These are phyloP conservation scores for Petrolisthes manimaculis DNA, from an alignment of 2,888 invertebrate genomes.

Conservation along the genomic window DNA sequence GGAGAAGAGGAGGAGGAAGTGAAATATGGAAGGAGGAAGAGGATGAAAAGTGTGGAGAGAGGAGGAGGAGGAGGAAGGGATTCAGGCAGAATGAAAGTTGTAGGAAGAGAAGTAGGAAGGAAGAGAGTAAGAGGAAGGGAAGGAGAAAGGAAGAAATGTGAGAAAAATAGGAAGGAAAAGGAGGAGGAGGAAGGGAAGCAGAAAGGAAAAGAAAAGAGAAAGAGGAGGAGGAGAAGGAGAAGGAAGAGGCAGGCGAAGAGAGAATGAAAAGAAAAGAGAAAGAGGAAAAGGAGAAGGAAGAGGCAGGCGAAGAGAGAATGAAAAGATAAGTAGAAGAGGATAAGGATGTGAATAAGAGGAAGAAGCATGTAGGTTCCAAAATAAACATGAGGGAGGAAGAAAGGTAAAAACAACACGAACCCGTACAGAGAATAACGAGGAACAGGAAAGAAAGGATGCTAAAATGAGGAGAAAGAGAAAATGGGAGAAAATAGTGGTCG, in stretches of 20 bases:
- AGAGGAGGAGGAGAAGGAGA: too few species aligned
- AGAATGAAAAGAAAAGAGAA: neutral
- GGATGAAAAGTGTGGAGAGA: too few species aligned
- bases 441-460: neutral
- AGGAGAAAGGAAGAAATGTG: too few species aligned
- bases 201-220: too few species aligned
- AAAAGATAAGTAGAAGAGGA: neutral
- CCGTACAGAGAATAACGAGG: neutral
- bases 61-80: neutral
- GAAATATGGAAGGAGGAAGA: neutral
- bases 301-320: neutral
- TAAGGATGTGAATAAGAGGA: neutral
- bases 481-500: neutral
- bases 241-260: too few species aligned
- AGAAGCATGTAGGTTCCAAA: too few species aligned
- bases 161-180: too few species aligned
- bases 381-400: too few species aligned
- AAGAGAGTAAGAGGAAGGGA: too few species aligned
- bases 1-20: neutral
- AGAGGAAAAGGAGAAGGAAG: too few species aligned
- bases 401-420: neutral
- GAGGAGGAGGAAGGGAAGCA: too few species aligned
- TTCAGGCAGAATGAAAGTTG: neutral
- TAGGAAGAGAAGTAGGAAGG: neutral
- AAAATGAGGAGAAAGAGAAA: neutral